Percentiles rank a stretch among this genome's conserved stretches.
Conservation (phyloP, 1,140 invertebrate genomes). For the Pantala flavescens region DNA sequence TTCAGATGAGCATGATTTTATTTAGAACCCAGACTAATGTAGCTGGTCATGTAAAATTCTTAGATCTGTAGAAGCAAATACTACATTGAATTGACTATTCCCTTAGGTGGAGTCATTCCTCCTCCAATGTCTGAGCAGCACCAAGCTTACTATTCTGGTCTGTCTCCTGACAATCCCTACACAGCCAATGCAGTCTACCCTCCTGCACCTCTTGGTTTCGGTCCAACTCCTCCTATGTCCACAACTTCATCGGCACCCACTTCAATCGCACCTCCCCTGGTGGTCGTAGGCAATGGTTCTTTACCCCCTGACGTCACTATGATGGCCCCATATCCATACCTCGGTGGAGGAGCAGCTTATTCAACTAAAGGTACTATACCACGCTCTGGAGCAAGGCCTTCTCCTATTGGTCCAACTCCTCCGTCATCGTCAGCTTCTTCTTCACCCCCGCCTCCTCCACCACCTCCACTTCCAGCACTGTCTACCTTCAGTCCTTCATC, state of each 20-base stretch:
- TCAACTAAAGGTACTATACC: neutral
- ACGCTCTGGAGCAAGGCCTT: neutral
- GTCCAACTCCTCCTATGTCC: neutral
- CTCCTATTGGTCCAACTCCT: neutral
- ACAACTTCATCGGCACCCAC: neutral
- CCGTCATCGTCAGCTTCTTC: neutral
- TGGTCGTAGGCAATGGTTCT: neutral
- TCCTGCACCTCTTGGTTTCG: neutral
- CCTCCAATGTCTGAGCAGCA: constrained; percentile 3
- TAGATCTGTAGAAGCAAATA: no score
- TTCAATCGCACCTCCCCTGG: neutral
- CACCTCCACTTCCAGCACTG: neutral
- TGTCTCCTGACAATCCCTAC: neutral
- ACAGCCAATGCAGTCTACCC: constrained; percentile 3
- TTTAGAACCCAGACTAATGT: no score
- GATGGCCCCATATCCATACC: neutral
- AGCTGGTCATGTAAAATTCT: no score
- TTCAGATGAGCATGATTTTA: no score
- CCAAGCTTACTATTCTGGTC: neutral
- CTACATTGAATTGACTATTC: neutral
- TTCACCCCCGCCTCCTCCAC: neutral
- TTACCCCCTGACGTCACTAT: neutral
- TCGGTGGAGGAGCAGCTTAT: neutral
- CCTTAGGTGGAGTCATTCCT: neutral
- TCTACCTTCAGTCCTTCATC: neutral